phyloP scores from a whole-genome alignment of 1,140 invertebrate genomes.

The Leptoteleia sp. region DNA sequence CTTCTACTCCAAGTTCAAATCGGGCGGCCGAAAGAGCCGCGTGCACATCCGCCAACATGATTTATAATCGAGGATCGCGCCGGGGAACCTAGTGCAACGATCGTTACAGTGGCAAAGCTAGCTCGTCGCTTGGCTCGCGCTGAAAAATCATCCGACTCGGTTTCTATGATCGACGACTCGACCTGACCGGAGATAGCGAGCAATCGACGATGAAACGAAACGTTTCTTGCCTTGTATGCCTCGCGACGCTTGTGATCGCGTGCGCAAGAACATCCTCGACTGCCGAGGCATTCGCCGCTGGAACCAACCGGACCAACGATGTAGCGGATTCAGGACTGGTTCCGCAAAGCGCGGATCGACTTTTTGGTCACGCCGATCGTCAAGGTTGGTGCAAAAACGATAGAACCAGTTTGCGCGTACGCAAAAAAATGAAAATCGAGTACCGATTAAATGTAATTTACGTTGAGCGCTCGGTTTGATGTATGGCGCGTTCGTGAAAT shows the following conservation, averaged over 20 bases:
- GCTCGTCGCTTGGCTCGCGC: too few species aligned
- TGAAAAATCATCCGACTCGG: conserved; percentile 48
- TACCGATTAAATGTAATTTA: conserved; percentile 55
- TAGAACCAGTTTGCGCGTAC: conserved; percentile 38
- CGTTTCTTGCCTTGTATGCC: conserved; percentile 52
- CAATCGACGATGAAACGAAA: conserved; percentile 51
- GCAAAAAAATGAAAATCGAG: conserved; percentile 36
- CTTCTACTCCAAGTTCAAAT: conserved; percentile 67
- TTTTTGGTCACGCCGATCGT: conserved; percentile 57
- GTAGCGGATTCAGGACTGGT: conserved; percentile 60
- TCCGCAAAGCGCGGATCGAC: conserved; percentile 51
- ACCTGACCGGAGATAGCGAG: conserved; percentile 19
- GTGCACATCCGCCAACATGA: conserved; percentile 38
- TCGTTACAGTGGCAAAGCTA: conserved; percentile 3
- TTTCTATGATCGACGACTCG: conserved; percentile 33
- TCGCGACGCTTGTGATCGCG: conserved; percentile 40
- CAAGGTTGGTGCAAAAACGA: conserved; percentile 59
- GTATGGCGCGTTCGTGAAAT: conserved; percentile 20
- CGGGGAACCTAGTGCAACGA: conserved; percentile 11
- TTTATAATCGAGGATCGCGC: conserved; percentile 3
- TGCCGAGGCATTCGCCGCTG: conserved; percentile 9
- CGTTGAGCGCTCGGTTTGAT: conserved; percentile 11
- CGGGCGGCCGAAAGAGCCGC: conserved; percentile 62
- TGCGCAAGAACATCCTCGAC: conserved; percentile 38
- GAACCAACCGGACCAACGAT: conserved; percentile 39